A percentile compares a stretch with the other conserved stretches of the same genome.
These are phyloP conservation scores for Clivina fossor DNA, from an alignment of 2,888 invertebrate genomes.

Conservation along the genomic window DNA sequence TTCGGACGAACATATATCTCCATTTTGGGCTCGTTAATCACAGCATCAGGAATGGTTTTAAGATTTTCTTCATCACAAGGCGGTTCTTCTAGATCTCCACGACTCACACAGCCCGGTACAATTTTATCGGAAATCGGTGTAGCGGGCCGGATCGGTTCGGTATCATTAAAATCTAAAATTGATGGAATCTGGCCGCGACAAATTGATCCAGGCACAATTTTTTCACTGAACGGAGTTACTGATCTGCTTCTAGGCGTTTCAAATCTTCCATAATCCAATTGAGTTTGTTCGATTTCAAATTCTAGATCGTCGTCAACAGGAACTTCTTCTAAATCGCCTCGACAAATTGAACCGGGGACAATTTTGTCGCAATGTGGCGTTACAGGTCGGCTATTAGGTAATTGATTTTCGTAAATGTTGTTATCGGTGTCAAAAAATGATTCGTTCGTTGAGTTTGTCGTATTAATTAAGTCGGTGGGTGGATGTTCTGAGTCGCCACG, in stretches of 20 bases:
- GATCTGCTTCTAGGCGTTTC: background rate
- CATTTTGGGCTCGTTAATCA: no score
- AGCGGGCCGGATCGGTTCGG: no score
- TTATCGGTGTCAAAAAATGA: background rate
- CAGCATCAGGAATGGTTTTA: background rate
- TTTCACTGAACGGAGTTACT: constrained; percentile 29
- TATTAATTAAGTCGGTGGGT: background rate
- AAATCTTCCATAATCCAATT: background rate
- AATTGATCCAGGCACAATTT: constrained; percentile 24
- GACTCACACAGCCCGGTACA: constrained; percentile 19
- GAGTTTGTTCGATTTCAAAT: background rate
- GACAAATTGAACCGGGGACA: constrained; percentile 18
- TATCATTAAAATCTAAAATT: no score
- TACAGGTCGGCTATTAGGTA: constrained; percentile 1
- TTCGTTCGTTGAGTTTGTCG: no score
- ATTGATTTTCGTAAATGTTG: background rate
- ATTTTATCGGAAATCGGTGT: constrained; percentile 32
- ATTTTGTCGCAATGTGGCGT: constrained; percentile 34
- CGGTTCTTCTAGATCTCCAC: constrained; percentile 27
- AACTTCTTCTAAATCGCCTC: constrained; percentile 24
- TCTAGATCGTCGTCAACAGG: no score
- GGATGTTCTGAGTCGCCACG: constrained; percentile 23
- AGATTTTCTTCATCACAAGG: constrained; percentile 1
- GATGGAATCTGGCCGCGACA: constrained; percentile 14
- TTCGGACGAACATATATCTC: constrained; percentile 2